Evolutionary conservation across 2,797 vertebrate species (phyloP).

Genomic region (Sebastes hubbsi): DNA sequence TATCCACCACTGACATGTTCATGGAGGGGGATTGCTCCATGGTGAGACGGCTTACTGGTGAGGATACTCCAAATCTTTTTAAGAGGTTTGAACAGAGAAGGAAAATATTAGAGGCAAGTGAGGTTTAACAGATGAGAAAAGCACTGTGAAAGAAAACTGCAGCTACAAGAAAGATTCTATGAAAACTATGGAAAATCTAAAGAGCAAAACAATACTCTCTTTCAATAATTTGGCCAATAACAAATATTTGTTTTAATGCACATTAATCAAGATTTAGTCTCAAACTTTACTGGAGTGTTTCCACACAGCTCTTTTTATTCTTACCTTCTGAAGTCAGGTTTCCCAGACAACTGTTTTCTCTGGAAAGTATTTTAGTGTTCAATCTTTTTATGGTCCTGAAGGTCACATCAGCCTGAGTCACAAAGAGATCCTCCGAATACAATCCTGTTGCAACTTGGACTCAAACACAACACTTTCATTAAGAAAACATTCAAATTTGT

Average conservation of each 20-base stretch:
- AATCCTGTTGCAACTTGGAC: slow-evolving; percentile 11
- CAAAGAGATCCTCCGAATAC: slow-evolving; percentile 11
- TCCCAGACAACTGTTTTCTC: neutral
- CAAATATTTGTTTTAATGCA: neutral
- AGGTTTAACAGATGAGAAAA: neutral
- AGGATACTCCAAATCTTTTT: slow-evolving; percentile 14
- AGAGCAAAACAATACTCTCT: neutral
- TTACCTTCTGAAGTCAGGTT: slow-evolving; percentile 51
- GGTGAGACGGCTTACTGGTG: neutral
- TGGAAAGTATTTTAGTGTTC: slow-evolving; percentile 1
- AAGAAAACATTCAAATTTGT: neutral
- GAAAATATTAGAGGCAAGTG: neutral
- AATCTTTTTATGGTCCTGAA: slow-evolving; percentile 20
- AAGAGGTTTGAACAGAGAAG: slow-evolving; percentile 2
- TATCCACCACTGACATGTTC: slow-evolving; percentile 64
- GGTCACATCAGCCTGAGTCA: slow-evolving; percentile 34
- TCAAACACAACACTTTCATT: neutral
- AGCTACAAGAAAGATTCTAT: neutral
- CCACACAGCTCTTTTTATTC: slow-evolving; percentile 5
- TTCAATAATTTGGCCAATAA: neutral
- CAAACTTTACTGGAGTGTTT: neutral
- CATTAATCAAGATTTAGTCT: neutral
- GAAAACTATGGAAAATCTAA: neutral
- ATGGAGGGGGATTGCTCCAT: slow-evolving; percentile 76
- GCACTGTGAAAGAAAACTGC: neutral